Base-by-base conservation (phyloP, 2,113 vertebrate species). In the Lota lota region DNA sequence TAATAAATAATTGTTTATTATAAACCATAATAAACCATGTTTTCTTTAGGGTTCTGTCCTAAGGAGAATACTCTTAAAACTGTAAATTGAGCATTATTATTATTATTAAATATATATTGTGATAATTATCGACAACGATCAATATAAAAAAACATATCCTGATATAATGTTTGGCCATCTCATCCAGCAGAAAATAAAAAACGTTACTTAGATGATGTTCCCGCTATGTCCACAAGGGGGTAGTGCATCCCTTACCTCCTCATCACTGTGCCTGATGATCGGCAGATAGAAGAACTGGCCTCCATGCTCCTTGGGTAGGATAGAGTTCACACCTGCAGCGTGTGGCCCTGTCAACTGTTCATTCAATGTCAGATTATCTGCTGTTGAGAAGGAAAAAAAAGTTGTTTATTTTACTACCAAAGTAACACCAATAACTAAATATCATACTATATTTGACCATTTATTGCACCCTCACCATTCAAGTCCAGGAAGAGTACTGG, bases 221-320 rank as follows among this genome's bases (percentile, higher is more conserved):
- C 28, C n/a, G 6, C 71, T 74, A 51, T 54, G 51, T 22, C 83
- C 86, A 87, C 64, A 36, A n/a, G 80, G 64, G 69, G 80, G 84
- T 81, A 69, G 77, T 72, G 53, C 40, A 74, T 22, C 5, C 12
- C 74, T 83, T 88, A 99, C 97, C 95, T 99, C 95, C 3, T 97
- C 94, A 8, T 94, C 93, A 64, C 94, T 94, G 89, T 97, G 96
- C 84, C 94, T 94, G 85, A 98, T 96, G 86, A 99, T 94, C 28
- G 97, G 96, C 85, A 99, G 92, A 88, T 97, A 98, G 91, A 97
- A 99, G 85, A 99, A 99, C 63, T 94, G 95, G 79, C 96, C 98
- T 81, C 97, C 97, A 0, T 98, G 97, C 82, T 99, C 97, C 89
- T 99, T 99, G 67, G 97, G 97, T 68, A 99, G 92, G 79, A 99